Base-by-base conservation (phyloP, 2,888 invertebrate species). In the Salpingus planirostris region DNA sequence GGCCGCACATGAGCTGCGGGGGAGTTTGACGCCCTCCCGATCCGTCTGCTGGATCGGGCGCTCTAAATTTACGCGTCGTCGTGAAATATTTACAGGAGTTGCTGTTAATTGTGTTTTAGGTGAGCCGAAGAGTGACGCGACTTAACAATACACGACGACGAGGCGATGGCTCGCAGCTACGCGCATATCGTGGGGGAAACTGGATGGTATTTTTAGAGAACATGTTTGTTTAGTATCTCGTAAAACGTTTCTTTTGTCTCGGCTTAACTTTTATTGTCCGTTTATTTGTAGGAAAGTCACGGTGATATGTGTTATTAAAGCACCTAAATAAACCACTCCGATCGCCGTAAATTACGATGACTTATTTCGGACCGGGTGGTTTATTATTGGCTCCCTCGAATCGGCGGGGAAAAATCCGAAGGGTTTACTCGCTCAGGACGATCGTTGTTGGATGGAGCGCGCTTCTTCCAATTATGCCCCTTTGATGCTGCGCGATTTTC, bases 91-190 rank as follows among this genome's bases (percentile, higher is more conserved):
- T 46, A 44, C 40, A 31, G 37, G 36, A 41, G 38, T 37, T 41
- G 31, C 33, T 43, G 42, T 47, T 46, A 45, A 49, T 47, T 49
- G 48, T 48, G 41, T 42, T 46, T 46, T 41, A 29, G 43, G 36
- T 35, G 40, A 38, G 38, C 28, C 31, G 48, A 34, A 25, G 48
- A 49, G 43, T 49, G 48, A 49, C 42, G 43, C 36, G 38, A 29
- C 43, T 40, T 44, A 46, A 44, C 44, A 46, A 46, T 46, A 43
- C 36, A 40, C 32, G 36, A 37, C 38, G 38, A 28, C 35, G 35
- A 29, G 33, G 31, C 36, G 36, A 30, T 33, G 33, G 31, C 33
- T 24, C 33, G 34, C 24, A 15, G 25, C 36, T 31, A 29, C 11
- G 25, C 21, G n/a, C 27, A 27, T 24, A 33, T 29, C 29, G 18